Percentiles rank a stretch among this genome's conserved stretches.
phyloP scores from a whole-genome alignment of 2,113 vertebrate species.

The Leptobrachium leishanense region DNA sequence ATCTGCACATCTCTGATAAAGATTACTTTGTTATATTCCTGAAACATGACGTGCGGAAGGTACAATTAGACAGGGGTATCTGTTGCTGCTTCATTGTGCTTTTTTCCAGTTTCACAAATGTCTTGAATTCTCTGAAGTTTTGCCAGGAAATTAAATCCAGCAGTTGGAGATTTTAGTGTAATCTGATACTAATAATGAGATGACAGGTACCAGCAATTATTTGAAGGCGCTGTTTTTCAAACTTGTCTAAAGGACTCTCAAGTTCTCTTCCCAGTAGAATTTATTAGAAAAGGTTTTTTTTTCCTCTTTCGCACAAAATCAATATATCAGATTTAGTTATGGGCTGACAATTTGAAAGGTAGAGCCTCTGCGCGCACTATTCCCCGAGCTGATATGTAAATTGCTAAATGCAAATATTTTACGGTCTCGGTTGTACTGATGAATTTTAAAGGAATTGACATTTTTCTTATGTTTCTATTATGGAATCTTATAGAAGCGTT shows the following conservation, averaged over 20 bases:
- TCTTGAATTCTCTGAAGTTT: slow-evolving; percentile 42
- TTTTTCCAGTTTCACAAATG: slow-evolving; percentile 49
- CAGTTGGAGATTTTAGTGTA: slow-evolving; percentile 45
- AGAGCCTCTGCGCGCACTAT: background rate
- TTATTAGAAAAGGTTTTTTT: slow-evolving; percentile 4
- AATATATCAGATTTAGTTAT: slow-evolving; percentile 39
- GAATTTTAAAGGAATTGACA: too few species aligned
- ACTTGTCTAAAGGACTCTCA: slow-evolving; percentile 47
- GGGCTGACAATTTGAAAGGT: slow-evolving; percentile 28
- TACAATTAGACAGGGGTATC: slow-evolving; percentile 37
- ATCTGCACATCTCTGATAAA: background rate
- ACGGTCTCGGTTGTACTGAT: background rate
- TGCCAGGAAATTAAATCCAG: slow-evolving; percentile 46
- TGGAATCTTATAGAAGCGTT: too few species aligned
- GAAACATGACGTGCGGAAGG: slow-evolving; percentile 24
- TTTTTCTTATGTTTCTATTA: too few species aligned
- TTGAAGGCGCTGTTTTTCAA: slow-evolving; percentile 53
- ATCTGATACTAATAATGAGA: slow-evolving; percentile 53
- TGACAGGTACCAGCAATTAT: slow-evolving; percentile 53
- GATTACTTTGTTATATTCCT: slow-evolving; percentile 19
- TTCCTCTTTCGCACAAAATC: slow-evolving; percentile 15
- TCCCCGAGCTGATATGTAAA: background rate
- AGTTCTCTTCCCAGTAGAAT: slow-evolving; percentile 49
- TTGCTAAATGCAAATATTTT: background rate
- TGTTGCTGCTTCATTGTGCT: slow-evolving; percentile 41